Base-by-base conservation (phyloP, 2,888 invertebrate species). In the Argynnis bischoffii region DNA sequence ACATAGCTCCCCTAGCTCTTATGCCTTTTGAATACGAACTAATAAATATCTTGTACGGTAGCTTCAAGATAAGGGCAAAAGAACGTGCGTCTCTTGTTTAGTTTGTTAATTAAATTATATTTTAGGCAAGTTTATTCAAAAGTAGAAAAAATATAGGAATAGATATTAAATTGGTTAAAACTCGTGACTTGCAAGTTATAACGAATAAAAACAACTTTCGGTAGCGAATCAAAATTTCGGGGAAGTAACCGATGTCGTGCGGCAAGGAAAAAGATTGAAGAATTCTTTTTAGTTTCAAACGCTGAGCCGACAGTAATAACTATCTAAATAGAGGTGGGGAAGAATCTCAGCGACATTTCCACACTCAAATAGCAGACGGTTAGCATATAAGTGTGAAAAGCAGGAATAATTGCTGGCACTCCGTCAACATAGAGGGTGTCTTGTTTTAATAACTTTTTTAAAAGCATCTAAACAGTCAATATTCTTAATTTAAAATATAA, bases 341-440 rank as follows among this genome's bases (percentile, higher is more conserved):
- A 64, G 63, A 66, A 69, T 72, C 63, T 71, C 78, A 81, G 86
- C 77, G 87, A 89, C 90, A 89, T 86, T 84, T 88, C 84, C 76
- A 79, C 79, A 75, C 79, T 76, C 77, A 76, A 81, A 85, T 79
- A 82, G 79, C 81, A 76, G 72, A 72, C 88, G 74, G 79, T 92
- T 92, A 92, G 87, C 87, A 74, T 75, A 78, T 74, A 84, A 77
- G 90, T 89, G 92, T 92, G 87, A 92, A 92, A 90, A 92, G 90
- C 87, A 77, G 78, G 70, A 80, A 83, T 88, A 87, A 90, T 91
- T 87, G 86, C 84, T 82, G 76, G 70, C 76, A 78, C 75, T 78
- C 67, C 76, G 81, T 82, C 80, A 83, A 86, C 79, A 85, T 64
- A 70, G 50, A 53, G 66, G 55, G 54, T 56, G 51, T 53, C 4